Evolutionary conservation across 2,888 invertebrate genomes (phyloP), one percentile per base, ranked within the genome.

Genomic region (Amitus sp.): DNA sequence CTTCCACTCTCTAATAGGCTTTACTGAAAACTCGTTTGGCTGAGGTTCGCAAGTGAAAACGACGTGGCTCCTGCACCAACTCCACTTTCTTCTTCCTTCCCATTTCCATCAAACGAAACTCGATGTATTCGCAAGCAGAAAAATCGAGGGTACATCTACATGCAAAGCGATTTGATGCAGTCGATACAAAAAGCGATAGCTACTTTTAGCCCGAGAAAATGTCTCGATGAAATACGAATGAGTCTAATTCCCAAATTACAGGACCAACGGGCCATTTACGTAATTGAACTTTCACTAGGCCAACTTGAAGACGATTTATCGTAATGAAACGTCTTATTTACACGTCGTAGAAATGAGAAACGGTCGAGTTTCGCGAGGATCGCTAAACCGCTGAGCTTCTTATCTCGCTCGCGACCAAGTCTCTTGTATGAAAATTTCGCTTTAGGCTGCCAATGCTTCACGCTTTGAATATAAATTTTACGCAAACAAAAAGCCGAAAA

Each of bases 271-370:
- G 48, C 56, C 55, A 47, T 60, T 67, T 62, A 61, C 59, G 56
- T 67, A 66, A 68, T 68, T 67, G 67, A 67, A 68, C 69, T 65
- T 62, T 55, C 52, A 56, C 47, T 45, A 28, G 46, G 23, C 34
- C 19, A 50, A 54, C 58, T 65, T 68, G 63, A 60, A 66, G 59
- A 62, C 61, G 69, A 72, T 72, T 71, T 71, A 72, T 68, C 62
- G 66, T 72, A 72, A 73, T 68, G 69, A 69, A 69, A 70, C 59
- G 65, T 66, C 70, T 72, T 68, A 71, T 70, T 71, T 73, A 69
- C 68, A 70, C 64, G 58, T 60, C 57, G 47, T 52, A 51, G 53
- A 58, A 66, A 69, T 66, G 67, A 73, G 65, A 69, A 67, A 71
- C 61, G 65, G 62, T 61, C 54, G 49, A 51, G 63, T 61, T 65